Base-by-base conservation (phyloP, 2,888 invertebrate genomes). In the Temnothorax rugatulus region DNA sequence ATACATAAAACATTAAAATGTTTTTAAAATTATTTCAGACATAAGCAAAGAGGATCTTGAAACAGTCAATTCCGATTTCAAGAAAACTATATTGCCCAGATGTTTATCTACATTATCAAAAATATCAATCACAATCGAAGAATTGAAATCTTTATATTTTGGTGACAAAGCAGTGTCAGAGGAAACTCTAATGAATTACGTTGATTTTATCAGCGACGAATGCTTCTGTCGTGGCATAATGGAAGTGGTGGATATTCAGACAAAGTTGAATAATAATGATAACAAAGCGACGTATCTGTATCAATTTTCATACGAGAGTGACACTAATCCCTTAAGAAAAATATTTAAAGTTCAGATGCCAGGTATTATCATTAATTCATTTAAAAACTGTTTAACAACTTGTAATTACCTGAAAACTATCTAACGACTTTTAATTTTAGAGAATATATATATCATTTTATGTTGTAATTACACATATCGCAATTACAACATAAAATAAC, bases 241-340 rank as follows among this genome's bases (percentile, higher is more conserved):
- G 63, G 90, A 93, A 4, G 73, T 90, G 1, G 82, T 91, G 0
- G 84, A 89, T 34, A 41, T 84, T 11, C 94, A 94, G 71, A 54
- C 84, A 0, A 54, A 79, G 9, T 77, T 79, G 61, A 15, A 25
- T 11, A 7, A 57, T 0, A 25, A 18, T 7, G 25, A 44, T 44
- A n/a, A n/a, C 1, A 54, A 41, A 57, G 54, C 91, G 0, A 92
- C 92, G 11, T 94, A 93, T 73, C 75, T 92, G 7, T 94, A 94
- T 54, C 85, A 90, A 50, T 94, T 93, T 83, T 88, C 89, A 13
- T 93, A 90, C 63, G 91, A 54, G 91, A 13, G 87, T 11, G 76
- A 88, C 8, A 13, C 63, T 0, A 90, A 93, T 0, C 4, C 89
- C 0, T 15, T 88, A 7, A 93, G 91, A 74, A 57, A 34, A 4